phyloP scores from a whole-genome alignment of 1,140 invertebrate species.

The Akabosia matsudoensis region DNA sequence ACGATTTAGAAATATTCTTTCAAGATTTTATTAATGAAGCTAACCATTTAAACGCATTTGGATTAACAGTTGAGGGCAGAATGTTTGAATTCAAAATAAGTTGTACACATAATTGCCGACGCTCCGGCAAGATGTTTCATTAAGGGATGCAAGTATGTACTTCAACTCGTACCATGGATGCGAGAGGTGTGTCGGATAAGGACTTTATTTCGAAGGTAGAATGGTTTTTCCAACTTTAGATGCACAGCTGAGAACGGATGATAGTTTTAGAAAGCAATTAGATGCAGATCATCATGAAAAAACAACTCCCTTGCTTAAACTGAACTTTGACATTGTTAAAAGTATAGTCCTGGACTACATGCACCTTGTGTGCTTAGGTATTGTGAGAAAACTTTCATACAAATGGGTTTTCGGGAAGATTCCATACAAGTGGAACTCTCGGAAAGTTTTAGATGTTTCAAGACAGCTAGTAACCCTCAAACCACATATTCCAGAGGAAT shows the following conservation, averaged over 20 bases:
- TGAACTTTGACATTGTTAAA: slow-evolving; percentile 39
- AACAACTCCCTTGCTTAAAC: slow-evolving; percentile 21
- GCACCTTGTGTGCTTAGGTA: slow-evolving; percentile 44
- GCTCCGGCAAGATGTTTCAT: neutral
- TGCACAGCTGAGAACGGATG: neutral
- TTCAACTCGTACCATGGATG: neutral
- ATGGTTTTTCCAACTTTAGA: neutral
- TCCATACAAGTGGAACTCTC: neutral
- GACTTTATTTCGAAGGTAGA: neutral
- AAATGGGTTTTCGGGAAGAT: slow-evolving; percentile 17
- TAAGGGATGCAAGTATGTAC: neutral
- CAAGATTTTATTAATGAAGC: too few species aligned
- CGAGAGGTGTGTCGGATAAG: neutral
- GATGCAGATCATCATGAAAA: slow-evolving; percentile 30
- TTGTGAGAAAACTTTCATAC: slow-evolving; percentile 38
- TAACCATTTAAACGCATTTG: too few species aligned
- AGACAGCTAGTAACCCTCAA: neutral
- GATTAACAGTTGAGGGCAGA: too few species aligned
- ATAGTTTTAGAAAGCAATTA: neutral
- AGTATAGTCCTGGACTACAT: slow-evolving; percentile 45
- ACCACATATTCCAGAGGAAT: neutral
- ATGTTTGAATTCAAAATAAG: too few species aligned
- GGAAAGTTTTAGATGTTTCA: neutral
- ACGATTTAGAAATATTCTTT: too few species aligned
- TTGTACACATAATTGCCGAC: too few species aligned